Percentiles rank a stretch among this genome's conserved stretches.
phyloP scores from a whole-genome alignment of 2,113 vertebrate species.

The Phylloscopus trochiloides region DNA sequence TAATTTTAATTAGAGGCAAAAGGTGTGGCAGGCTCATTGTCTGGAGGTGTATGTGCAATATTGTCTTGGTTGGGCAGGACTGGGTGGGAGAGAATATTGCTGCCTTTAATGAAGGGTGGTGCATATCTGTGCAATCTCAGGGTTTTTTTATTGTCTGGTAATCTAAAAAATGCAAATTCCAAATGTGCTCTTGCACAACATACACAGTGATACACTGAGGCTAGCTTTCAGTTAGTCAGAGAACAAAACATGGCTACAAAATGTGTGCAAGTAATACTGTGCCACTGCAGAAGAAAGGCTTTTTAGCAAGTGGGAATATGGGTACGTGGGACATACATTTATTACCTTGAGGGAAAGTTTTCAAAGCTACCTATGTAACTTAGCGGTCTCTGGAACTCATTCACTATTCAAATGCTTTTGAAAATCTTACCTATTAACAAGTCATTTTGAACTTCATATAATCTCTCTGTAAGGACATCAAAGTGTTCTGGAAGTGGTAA shows the following conservation, averaged over 20 bases:
- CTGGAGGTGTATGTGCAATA: slow-evolving; percentile 48
- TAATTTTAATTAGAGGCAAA: slow-evolving; percentile 59
- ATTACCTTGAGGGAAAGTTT: not conserved
- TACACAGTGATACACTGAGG: not conserved
- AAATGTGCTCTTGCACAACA: not conserved
- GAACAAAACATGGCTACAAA: not conserved
- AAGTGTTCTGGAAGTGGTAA: not conserved
- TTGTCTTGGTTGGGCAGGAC: slow-evolving; percentile 58
- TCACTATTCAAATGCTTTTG: not conserved
- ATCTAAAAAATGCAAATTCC: slow-evolving; percentile 16
- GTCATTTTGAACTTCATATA: not conserved
- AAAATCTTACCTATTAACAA: slow-evolving; percentile 15
- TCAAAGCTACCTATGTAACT: not conserved
- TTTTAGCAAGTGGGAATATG: not conserved
- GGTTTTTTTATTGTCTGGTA: not conserved
- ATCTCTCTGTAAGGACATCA: not conserved
- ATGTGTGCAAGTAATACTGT: not conserved
- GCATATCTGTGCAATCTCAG: slow-evolving; percentile 4
- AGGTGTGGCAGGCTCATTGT: slow-evolving; percentile 8
- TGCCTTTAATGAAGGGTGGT: slow-evolving; percentile 43
- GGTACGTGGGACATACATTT: not conserved
- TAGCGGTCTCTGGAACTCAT: not conserved
- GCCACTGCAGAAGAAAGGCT: not conserved
- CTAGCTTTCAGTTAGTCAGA: not conserved
- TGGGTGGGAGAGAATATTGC: slow-evolving; percentile 33